Percentiles rank a stretch among this genome's conserved stretches.
Conservation (phyloP, 2,797 vertebrate genomes). For the Anas bernieri region DNA sequence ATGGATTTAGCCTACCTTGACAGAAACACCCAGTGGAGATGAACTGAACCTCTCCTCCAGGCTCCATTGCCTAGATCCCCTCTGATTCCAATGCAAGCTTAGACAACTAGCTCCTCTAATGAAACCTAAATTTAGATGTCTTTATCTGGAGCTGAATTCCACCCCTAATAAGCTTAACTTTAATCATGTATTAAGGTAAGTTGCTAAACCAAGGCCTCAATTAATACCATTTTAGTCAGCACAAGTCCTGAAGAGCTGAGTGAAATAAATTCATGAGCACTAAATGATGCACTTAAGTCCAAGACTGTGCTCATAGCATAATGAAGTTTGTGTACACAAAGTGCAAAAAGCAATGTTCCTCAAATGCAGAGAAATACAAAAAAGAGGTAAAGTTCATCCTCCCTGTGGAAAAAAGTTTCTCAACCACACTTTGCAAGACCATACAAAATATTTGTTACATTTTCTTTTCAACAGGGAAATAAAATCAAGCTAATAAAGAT, state of each 20-base stretch:
- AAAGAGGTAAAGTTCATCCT: neutral
- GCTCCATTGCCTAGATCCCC: neutral
- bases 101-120: neutral
- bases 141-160: conserved; percentile 8
- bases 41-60: neutral
- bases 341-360: neutral
- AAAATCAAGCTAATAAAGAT: neutral
- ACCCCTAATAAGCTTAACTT: conserved; percentile 19
- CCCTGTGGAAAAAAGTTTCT: neutral
- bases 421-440: neutral
- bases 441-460: rapidly evolving
- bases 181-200: neutral
- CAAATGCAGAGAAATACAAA: neutral
- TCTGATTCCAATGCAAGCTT: neutral
- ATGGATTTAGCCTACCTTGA: neutral
- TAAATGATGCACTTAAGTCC: neutral
- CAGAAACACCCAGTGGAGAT: neutral
- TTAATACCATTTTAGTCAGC: neutral
- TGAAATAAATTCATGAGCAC: neutral
- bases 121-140: conserved; percentile 47
- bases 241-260: neutral
- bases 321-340: neutral
- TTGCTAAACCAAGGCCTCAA: neutral
- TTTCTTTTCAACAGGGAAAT: neutral
- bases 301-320: neutral